Base-by-base conservation (phyloP, 30 jellyfish, hydroid and myxozoan genomes). In the Chironex yamaguchii region DNA sequence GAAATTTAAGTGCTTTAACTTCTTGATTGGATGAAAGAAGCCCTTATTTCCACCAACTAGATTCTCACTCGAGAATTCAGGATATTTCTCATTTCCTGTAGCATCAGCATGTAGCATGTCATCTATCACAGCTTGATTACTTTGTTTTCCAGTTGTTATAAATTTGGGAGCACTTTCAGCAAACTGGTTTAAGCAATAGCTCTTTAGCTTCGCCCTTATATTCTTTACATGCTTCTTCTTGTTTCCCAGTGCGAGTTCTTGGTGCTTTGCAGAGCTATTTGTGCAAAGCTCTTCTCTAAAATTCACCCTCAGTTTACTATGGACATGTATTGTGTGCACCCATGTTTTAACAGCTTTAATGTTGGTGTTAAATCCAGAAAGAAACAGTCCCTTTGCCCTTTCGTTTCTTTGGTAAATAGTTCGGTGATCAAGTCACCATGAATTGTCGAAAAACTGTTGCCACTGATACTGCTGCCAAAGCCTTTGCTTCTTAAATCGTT, bases 391-490 rank as follows among this genome's bases (percentile, higher is more conserved):
- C 2, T 42, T 27, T 17, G 85, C 35, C 90, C 81, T 53, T 78
- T 78, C 42, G 81, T 78, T 36, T 78, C 81, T 34, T 78, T 78
- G 69, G 62, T 73, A 36, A 85, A 85, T 65, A 85, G 31, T 33
- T 85, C 90, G 3, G 90, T 85, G 17, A 85, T 33, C 2, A 85
- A 51, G 77, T 85, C 95, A 6, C 95, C 82, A 42, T 71, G 90
- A 26, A 85, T 51, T 13, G 82, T n/a, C 35, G 84, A 78, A 52
- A 78, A 78, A n/a, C 27, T 78, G 4, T 78, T 81, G 29, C 81
- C 90, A 20, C 36, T 24, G 28, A 78, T 78, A 52, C 90, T 78
- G 25, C 52, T 71, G 2, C 90, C 69, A 26, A 78, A 34, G 1
- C 90, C 81, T 34, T 78, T 78, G 24, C 26, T 4, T 58, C 36